Percentiles rank a stretch among this genome's conserved stretches.
Conservation (phyloP, 2,113 vertebrate genomes). For the Calcarius ornatus region DNA sequence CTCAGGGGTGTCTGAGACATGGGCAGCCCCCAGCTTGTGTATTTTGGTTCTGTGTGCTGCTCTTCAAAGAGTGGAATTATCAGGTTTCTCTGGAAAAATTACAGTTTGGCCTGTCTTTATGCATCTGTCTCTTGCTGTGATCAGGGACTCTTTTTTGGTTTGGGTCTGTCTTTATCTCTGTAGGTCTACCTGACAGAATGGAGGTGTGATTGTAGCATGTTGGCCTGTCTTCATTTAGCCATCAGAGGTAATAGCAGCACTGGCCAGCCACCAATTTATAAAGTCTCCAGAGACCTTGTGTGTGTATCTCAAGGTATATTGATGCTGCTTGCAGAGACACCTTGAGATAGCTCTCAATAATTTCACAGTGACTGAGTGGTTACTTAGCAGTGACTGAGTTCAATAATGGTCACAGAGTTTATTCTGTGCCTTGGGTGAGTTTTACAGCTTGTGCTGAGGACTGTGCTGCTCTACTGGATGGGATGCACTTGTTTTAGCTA, state of each 20-base stretch:
- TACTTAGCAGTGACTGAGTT: background rate
- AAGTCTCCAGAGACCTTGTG: background rate
- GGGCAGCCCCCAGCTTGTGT: background rate
- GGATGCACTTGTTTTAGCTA: background rate
- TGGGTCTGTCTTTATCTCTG: constrained; percentile 5
- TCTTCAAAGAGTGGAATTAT: background rate
- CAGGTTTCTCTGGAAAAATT: background rate
- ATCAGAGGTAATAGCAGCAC: background rate
- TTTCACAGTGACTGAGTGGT: background rate
- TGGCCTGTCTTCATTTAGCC: constrained; percentile 3
- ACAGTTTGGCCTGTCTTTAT: background rate
- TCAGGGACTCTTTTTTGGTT: background rate
- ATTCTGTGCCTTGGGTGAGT: background rate
- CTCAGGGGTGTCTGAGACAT: background rate
- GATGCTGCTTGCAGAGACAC: background rate
- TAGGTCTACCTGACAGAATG: background rate
- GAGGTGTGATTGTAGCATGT: background rate
- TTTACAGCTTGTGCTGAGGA: background rate
- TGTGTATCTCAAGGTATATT: background rate
- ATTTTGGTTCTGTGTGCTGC: background rate
- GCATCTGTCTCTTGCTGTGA: background rate
- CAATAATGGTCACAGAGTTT: background rate
- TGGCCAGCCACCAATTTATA: background rate
- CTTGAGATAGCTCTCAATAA: background rate
- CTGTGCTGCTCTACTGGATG: background rate